A percentile compares a stretch with the other conserved stretches of the same genome.
phyloP scores from a whole-genome alignment of 2,888 invertebrate species.

The Callinectes sapidus region DNA sequence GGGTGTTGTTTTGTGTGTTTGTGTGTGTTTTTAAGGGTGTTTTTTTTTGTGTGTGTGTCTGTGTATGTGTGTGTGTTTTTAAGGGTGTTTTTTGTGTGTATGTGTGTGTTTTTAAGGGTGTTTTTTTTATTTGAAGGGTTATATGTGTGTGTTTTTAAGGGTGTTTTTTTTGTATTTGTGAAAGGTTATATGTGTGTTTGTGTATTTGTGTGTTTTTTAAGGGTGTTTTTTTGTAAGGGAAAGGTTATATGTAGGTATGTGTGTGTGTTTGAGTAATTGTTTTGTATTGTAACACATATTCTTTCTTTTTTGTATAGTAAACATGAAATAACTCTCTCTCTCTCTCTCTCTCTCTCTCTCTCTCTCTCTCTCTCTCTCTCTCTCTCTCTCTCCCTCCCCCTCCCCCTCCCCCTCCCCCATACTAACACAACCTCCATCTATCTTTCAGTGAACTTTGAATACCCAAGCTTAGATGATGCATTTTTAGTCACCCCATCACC shows the following conservation, averaged over 20 bases:
- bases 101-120: neutral
- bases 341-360: neutral
- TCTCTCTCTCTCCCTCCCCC: neutral
- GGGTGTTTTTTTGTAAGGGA: too few relatives aligned
- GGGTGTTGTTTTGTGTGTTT: neutral
- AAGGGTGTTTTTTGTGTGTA: neutral
- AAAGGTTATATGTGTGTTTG: too few relatives aligned
- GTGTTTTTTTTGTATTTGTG: too few relatives aligned
- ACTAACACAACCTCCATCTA: neutral
- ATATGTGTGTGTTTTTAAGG: neutral
- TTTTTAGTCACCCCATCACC: constrained; percentile 63
- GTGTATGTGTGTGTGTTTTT: neutral
- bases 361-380: neutral
- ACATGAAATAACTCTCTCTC: neutral
- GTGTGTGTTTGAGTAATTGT: neutral
- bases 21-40: too few relatives aligned
- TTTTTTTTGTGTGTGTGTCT: too few relatives aligned
- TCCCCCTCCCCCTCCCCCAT: neutral
- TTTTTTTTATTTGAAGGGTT: too few relatives aligned
- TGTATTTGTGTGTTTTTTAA: neutral
- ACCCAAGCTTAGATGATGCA: constrained; percentile 66
- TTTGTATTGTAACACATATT: neutral
- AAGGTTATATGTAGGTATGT: neutral
- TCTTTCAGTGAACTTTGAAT: constrained; percentile 67
- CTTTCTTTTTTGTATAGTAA: neutral